Percentiles rank a stretch among this genome's conserved stretches.
Evolutionary conservation across 1,140 invertebrate species (phyloP).

Genomic region (Lordiphosa mommai): DNA sequence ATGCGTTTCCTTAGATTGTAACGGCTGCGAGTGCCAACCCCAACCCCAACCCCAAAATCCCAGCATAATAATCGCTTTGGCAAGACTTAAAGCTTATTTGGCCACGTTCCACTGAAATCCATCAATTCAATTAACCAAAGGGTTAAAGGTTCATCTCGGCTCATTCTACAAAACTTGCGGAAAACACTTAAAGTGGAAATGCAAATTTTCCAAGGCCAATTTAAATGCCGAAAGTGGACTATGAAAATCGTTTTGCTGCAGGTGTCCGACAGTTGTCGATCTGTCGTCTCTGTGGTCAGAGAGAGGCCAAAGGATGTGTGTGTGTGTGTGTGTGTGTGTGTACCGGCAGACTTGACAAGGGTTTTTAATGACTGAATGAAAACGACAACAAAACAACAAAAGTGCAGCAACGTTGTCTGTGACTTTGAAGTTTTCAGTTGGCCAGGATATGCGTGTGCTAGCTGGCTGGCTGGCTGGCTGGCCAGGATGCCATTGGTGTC

Average conservation of each 20-base stretch:
- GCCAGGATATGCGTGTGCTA: conserved; percentile 17
- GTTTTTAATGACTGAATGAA: conserved; percentile 76
- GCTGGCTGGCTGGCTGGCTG: conserved; percentile 2
- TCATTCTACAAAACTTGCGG: neutral
- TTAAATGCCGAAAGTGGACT: conserved; percentile 42
- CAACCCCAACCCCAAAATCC: neutral
- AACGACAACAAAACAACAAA: conserved; percentile 58
- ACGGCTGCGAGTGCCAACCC: neutral
- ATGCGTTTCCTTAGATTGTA: conserved; percentile 31
- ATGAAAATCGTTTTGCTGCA: conserved; percentile 67
- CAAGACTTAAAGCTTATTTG: conserved; percentile 40
- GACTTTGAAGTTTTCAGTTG: conserved; percentile 64
- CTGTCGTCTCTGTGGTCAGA: conserved; percentile 29
- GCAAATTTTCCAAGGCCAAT: conserved; percentile 55
- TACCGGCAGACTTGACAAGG: conserved; percentile 67
- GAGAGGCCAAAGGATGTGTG: conserved; percentile 26
- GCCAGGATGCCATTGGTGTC: conserved; percentile 67
- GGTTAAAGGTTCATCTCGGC: conserved; percentile 22
- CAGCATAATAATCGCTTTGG: conserved; percentile 38
- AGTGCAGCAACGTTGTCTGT: conserved; percentile 38
- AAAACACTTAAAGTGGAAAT: conserved; percentile 59
- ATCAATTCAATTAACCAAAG: conserved; percentile 70
- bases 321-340: conserved; percentile 17
- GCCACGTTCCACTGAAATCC: conserved; percentile 54
- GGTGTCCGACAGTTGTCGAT: conserved; percentile 27